These are phyloP conservation scores for Lapara coniferarum DNA, from an alignment of 2,888 invertebrate genomes.

Conservation along the genomic window DNA sequence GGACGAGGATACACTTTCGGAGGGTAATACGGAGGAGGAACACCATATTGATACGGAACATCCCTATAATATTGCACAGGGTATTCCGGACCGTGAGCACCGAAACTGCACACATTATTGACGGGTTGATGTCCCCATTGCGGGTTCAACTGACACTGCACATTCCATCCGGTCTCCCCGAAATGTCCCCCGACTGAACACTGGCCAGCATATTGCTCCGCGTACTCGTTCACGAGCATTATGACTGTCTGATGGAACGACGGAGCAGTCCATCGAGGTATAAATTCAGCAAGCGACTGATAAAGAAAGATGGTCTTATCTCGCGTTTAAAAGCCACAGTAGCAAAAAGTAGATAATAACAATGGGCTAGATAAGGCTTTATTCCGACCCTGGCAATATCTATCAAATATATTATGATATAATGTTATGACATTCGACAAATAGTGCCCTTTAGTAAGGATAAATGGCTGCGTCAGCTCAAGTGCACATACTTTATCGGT, in stretches of 20 bases:
- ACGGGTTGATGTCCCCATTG: constrained; percentile 61
- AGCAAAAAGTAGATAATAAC: constrained; percentile 74
- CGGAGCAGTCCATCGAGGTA: constrained; percentile 73
- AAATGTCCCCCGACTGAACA: constrained; percentile 59
- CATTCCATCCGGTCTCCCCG: constrained; percentile 63
- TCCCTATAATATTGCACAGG: constrained; percentile 62
- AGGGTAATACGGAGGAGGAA: constrained; percentile 50
- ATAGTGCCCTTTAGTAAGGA: background rate
- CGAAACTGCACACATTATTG: constrained; percentile 51
- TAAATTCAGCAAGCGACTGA: constrained; percentile 77
- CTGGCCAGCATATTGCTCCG: constrained; percentile 52
- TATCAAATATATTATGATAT: constrained; percentile 16
- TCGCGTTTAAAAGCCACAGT: constrained; percentile 66
- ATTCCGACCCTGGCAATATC: constrained; percentile 46
- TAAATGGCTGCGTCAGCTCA: background rate
- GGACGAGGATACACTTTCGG: constrained; percentile 49
- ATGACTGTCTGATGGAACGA: constrained; percentile 46
- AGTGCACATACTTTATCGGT: background rate
- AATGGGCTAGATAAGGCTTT: constrained; percentile 65
- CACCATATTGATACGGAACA: constrained; percentile 48
- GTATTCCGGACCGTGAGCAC: constrained; percentile 52
- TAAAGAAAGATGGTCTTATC: constrained; percentile 78
- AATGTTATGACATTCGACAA: background rate
- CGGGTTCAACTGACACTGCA: constrained; percentile 63
- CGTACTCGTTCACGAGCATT: constrained; percentile 64